Percentiles rank a stretch among this genome's conserved stretches.
Conservation (phyloP, 2,888 invertebrate genomes). For the Opisthograptis luteolata region DNA sequence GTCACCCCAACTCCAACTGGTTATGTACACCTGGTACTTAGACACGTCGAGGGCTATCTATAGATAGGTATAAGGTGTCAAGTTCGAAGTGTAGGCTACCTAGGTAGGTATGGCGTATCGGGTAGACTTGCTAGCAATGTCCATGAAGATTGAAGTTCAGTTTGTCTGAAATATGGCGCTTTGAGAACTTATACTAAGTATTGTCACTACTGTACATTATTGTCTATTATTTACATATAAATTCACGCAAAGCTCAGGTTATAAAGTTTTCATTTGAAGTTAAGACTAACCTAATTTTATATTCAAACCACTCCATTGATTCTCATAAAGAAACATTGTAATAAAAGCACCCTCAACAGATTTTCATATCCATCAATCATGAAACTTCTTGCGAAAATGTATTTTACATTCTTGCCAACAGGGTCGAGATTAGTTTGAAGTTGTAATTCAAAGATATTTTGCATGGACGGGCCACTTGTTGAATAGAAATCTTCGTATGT, state of each 20-base stretch:
- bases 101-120: slow-evolving; percentile 1
- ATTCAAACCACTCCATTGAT: slow-evolving; percentile 12
- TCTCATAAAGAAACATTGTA: slow-evolving; percentile 16
- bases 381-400: slow-evolving; percentile 7
- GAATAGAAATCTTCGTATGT: slow-evolving; percentile 75
- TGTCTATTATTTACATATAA: no score
- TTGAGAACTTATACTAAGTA: no score
- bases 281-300: slow-evolving; percentile 8
- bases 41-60: slow-evolving; percentile 31
- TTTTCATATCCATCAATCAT: slow-evolving; percentile 22
- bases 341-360: slow-evolving; percentile 18
- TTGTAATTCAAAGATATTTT: slow-evolving; percentile 53
- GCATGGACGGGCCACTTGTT: slow-evolving; percentile 72
- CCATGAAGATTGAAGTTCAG: background rate
- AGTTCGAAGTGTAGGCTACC: slow-evolving; percentile 39
- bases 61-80: slow-evolving; percentile 30
- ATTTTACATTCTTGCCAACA: slow-evolving; percentile 14
- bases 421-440: slow-evolving; percentile 41
- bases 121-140: background rate
- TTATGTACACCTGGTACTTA: slow-evolving; percentile 79
- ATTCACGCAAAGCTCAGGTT: no score
- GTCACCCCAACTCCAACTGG: slow-evolving; percentile 77
- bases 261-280: no score
- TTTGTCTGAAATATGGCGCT: background rate
- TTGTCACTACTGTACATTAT: background rate